Conservation (phyloP, 2,888 invertebrate genomes). For the Oxycera nigricornis region DNA sequence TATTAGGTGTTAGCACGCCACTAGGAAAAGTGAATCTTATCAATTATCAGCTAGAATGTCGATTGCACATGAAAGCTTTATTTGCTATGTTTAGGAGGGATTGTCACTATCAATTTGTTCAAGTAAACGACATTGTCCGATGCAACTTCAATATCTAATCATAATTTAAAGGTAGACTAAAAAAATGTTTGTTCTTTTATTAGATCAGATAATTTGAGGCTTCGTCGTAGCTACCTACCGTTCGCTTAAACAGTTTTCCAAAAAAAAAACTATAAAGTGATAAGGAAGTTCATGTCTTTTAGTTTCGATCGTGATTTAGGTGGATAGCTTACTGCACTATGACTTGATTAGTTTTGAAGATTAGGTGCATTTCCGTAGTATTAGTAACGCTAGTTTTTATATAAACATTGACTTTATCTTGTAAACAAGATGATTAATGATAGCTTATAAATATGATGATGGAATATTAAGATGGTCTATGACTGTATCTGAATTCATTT, state of each 20-base stretch:
- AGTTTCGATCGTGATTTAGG: not conserved
- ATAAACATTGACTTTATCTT: not conserved
- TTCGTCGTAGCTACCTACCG: no score
- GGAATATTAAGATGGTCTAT: no score
- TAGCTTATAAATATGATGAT: not conserved
- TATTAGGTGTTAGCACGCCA: no score
- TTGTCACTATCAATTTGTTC: not conserved
- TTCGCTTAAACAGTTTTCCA: no score
- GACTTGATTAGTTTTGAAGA: not conserved
- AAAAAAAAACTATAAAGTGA: not conserved
- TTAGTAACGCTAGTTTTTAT: not conserved
- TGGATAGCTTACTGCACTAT: not conserved
- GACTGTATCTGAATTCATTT: no score
- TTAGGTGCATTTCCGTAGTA: not conserved
- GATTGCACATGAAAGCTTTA: not conserved
- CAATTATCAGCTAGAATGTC: not conserved
- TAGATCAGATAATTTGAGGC: no score
- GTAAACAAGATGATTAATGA: not conserved
- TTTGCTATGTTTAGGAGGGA: not conserved
- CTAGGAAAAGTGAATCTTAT: no score
- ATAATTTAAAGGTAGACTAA: not conserved
- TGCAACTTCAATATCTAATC: not conserved
- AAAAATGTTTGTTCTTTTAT: no score
- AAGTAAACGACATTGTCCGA: not conserved
- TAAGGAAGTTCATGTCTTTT: not conserved